Evolutionary conservation across 2,888 invertebrate species (phyloP).

Genomic region (Rhamphomyia laevipes): DNA sequence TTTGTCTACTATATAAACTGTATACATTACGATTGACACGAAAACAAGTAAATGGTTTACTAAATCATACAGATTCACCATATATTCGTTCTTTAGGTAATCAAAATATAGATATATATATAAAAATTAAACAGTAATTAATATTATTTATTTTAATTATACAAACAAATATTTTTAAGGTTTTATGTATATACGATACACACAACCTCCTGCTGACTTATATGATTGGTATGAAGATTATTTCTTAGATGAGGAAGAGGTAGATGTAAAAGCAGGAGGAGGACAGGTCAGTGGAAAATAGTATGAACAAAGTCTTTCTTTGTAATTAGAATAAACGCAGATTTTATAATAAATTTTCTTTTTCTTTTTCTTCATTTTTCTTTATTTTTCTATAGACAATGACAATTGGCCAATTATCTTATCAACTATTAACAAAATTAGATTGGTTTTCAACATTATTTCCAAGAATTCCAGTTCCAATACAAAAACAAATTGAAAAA

Average conservation of each 20-base stretch:
- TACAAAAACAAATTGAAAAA: slow-evolving; percentile 82
- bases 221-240: slow-evolving; percentile 97
- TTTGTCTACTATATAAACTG: slow-evolving; percentile 95
- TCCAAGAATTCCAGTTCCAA: slow-evolving; percentile 96
- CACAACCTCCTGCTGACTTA: slow-evolving; percentile 88
- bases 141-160: background rate
- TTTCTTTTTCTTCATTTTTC: slow-evolving; percentile 1
- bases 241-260: slow-evolving; percentile 90
- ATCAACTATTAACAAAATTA: slow-evolving; percentile 86
- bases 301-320: slow-evolving; percentile 16
- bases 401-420: slow-evolving; percentile 83
- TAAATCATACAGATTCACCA: slow-evolving; percentile 92
- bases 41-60: slow-evolving; percentile 91
- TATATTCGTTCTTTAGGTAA: slow-evolving; percentile 91
- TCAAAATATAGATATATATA: too few relatives aligned
- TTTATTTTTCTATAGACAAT: slow-evolving; percentile 39
- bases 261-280: slow-evolving; percentile 96
- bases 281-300: slow-evolving; percentile 52
- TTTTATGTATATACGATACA: slow-evolving; percentile 77
- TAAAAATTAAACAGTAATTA: background rate
- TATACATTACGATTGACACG: slow-evolving; percentile 94
- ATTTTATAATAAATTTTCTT: background rate
- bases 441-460: slow-evolving; percentile 99
- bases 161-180: slow-evolving; percentile 34
- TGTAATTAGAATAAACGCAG: background rate